These are phyloP conservation scores for Coturnix japonica DNA, from an alignment of 2,113 vertebrate species.

Conservation along the genomic window DNA sequence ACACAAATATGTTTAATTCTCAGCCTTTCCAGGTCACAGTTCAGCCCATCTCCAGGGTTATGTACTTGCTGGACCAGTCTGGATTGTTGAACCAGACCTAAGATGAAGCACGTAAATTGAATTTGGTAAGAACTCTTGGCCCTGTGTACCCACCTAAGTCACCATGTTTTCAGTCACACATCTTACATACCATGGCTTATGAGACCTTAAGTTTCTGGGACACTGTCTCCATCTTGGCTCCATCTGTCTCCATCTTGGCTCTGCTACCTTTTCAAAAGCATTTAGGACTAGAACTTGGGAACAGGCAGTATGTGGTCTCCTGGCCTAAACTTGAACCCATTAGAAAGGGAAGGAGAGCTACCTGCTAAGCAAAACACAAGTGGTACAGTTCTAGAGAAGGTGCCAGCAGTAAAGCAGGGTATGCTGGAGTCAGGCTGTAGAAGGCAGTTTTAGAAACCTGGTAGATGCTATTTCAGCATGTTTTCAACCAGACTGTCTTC, in stretches of 20 bases:
- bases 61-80: constrained; percentile 47
- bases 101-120: neutral
- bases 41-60: constrained; percentile 39
- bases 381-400: neutral
- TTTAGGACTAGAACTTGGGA: neutral
- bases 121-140: constrained; percentile 42
- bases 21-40: neutral
- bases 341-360: neutral
- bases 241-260: neutral
- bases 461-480: constrained; percentile 22
- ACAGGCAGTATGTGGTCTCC: neutral
- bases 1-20: neutral
- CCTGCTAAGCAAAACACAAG: constrained; percentile 42
- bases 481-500: neutral
- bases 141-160: neutral
- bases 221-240: neutral
- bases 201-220: neutral
- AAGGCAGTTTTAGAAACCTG: neutral
- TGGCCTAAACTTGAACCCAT: neutral
- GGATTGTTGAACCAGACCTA: constrained; percentile 24
- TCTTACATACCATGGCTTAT: fast-evolving
- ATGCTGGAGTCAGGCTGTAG: neutral
- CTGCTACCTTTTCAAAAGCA: neutral
- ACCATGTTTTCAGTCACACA: neutral
- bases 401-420: neutral